Conservation (phyloP, 2,797 vertebrate genomes). For the Lagocephalus sceleratus region DNA sequence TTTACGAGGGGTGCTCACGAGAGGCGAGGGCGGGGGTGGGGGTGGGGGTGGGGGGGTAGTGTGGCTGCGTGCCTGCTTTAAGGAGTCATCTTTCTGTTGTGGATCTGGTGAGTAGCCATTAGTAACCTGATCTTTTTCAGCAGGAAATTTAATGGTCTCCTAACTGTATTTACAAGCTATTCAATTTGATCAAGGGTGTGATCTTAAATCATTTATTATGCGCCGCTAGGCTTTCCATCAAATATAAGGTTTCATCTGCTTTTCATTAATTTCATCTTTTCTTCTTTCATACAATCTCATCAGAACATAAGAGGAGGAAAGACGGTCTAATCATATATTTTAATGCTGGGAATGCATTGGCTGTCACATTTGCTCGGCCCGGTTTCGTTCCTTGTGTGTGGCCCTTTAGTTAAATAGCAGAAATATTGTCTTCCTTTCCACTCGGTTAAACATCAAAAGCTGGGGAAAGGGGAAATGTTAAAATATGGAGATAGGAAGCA, state of each 20-base stretch:
- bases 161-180: conserved; percentile 72
- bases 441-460: conserved; percentile 54
- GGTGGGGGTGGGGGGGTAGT: conserved; percentile 1
- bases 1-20: conserved; percentile 68
- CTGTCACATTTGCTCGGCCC: conserved; percentile 33
- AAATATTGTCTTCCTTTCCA: conserved; percentile 46
- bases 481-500: conserved; percentile 57
- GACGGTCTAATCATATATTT: conserved; percentile 28
- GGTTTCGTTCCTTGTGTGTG: conserved; percentile 29
- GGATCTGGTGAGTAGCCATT: conserved; percentile 65
- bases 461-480: conserved; percentile 47
- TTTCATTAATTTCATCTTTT: conserved; percentile 41
- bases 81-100: conserved; percentile 73
- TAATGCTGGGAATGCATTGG: conserved; percentile 29
- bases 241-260: conserved; percentile 44
- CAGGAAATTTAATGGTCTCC: conserved; percentile 68
- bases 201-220: conserved; percentile 60
- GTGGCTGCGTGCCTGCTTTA: conserved; percentile 35
- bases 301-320: conserved; percentile 17
- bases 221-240: conserved; percentile 37
- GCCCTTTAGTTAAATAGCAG: conserved; percentile 41
- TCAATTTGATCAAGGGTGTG: conserved; percentile 72
- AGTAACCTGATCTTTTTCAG: conserved; percentile 70
- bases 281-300: conserved; percentile 35
- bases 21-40: conserved; percentile 4